phyloP scores from a whole-genome alignment of 2,797 vertebrate species.

The Spatula versicolor region DNA sequence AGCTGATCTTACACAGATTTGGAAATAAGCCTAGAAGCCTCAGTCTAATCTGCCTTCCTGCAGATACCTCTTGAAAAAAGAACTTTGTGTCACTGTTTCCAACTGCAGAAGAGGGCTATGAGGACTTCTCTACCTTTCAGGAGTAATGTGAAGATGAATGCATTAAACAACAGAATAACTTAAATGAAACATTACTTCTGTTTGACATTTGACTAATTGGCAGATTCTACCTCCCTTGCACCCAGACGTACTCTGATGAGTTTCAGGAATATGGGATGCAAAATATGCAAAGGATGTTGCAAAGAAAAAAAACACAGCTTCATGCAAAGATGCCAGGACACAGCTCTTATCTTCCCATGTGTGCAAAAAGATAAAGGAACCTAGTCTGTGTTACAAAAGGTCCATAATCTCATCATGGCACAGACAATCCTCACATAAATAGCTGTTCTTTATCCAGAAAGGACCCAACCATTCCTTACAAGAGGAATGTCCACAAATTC shows the following conservation, averaged over 20 bases:
- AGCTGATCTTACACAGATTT: background rate
- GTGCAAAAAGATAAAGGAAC: background rate
- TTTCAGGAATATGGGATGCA: background rate
- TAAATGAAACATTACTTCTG: background rate
- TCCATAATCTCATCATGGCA: accelerated
- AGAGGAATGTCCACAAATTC: background rate
- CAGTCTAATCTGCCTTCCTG: background rate
- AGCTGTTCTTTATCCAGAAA: background rate
- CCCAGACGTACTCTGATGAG: background rate
- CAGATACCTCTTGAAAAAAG: background rate
- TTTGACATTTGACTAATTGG: background rate
- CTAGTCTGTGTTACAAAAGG: background rate
- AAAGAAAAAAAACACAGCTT: background rate
- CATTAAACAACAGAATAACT: background rate
- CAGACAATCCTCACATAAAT: background rate
- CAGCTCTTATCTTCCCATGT: accelerated
- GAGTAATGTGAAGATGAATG: background rate
- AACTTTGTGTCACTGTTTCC: background rate
- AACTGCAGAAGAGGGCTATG: background rate
- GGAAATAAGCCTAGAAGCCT: background rate
- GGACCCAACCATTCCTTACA: background rate
- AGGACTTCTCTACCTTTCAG: background rate
- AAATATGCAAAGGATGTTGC: background rate
- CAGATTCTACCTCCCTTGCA: background rate
- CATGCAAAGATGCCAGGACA: background rate